A percentile compares a stretch with the other conserved stretches of the same genome.
Conservation (phyloP, 2,888 invertebrate species). For the Lacanobia wlatinum region DNA sequence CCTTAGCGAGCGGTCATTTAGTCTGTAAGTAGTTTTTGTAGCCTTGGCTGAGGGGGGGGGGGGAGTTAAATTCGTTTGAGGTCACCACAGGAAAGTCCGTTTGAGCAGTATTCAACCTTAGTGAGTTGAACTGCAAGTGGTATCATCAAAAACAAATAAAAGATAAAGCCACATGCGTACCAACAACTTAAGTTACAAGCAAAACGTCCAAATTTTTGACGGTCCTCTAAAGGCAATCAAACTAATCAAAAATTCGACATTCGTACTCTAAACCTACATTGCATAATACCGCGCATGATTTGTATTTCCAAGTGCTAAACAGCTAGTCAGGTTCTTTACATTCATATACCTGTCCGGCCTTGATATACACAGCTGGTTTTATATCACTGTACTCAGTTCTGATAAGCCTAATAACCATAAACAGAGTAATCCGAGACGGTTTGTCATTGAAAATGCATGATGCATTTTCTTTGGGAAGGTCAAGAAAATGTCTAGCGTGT, state of each 20-base stretch:
- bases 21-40: too few species aligned
- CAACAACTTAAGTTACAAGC: too few species aligned
- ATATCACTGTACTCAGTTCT: constrained; percentile 1
- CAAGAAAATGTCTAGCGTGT: neutral
- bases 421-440: constrained; percentile 4
- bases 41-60: too few species aligned
- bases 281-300: constrained; percentile 15
- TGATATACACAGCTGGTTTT: constrained; percentile 19
- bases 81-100: too few species aligned
- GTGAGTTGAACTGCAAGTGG: too few species aligned
- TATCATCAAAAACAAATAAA: too few species aligned
- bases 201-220: too few species aligned
- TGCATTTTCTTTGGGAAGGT: neutral
- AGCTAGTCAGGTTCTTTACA: constrained; percentile 8
- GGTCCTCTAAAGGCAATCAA: neutral
- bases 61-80: too few species aligned
- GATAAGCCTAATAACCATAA: constrained; percentile 27
- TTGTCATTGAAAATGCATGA: constrained; percentile 21
- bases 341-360: constrained; percentile 1
- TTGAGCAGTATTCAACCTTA: too few species aligned
- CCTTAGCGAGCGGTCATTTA: too few species aligned
- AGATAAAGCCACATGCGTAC: too few species aligned
- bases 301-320: constrained; percentile 22
- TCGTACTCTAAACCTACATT: neutral
- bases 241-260: constrained; percentile 15